Percentiles rank a stretch among this genome's conserved stretches.
These are phyloP conservation scores for Drosophila littoralis DNA, from an alignment of 1,140 invertebrate genomes.

Conservation along the genomic window DNA sequence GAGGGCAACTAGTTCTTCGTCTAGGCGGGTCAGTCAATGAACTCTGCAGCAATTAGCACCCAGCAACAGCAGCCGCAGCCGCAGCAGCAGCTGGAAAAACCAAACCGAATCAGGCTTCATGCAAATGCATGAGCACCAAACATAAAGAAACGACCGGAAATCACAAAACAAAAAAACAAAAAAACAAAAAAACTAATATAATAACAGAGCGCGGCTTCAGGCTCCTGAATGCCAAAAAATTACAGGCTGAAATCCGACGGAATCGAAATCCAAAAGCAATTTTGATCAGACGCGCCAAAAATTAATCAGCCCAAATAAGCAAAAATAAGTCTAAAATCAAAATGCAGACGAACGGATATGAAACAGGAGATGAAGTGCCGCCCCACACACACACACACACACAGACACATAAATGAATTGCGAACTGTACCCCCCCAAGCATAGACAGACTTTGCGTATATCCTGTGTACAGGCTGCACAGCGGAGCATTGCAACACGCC, in stretches of 20 bases:
- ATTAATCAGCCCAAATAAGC: slow-evolving; percentile 47
- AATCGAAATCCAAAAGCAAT: slow-evolving; percentile 39
- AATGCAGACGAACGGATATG: slow-evolving; percentile 69
- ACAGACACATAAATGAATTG: slow-evolving; percentile 9
- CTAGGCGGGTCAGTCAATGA: slow-evolving; percentile 63
- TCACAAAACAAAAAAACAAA: slow-evolving; percentile 4
- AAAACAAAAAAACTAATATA: slow-evolving; percentile 28
- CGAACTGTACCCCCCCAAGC: slow-evolving; percentile 26
- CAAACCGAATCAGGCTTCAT: not conserved
- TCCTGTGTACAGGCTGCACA: slow-evolving; percentile 47
- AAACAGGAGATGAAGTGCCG: slow-evolving; percentile 75
- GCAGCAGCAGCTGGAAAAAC: not conserved
- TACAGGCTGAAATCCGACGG: slow-evolving; percentile 14
- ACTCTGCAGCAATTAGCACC: slow-evolving; percentile 52
- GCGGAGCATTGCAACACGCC: slow-evolving; percentile 15
- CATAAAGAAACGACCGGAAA: slow-evolving; percentile 28
- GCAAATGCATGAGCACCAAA: not conserved
- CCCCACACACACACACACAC: slow-evolving; percentile 10
- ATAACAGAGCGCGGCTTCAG: slow-evolving; percentile 22
- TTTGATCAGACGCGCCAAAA: slow-evolving; percentile 38
- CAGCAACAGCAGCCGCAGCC: slow-evolving; percentile 8
- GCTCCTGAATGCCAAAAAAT: slow-evolving; percentile 20
- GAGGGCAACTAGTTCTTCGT: slow-evolving; percentile 46
- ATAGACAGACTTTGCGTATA: slow-evolving; percentile 1
- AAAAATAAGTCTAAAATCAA: slow-evolving; percentile 30